Conservation (phyloP, 2,888 invertebrate species). For the Ennomos quercinarius region DNA sequence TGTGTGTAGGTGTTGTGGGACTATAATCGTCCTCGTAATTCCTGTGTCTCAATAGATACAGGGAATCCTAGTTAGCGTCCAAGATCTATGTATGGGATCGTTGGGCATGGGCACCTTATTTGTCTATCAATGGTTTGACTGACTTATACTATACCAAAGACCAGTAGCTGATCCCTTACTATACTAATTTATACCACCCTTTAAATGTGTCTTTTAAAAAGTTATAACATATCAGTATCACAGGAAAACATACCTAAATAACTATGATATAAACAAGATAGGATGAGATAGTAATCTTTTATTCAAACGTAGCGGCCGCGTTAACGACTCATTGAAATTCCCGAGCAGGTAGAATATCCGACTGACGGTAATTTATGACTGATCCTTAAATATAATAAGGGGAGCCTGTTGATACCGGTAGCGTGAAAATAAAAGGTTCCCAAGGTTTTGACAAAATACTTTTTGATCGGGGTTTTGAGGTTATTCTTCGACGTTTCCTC, state of each 20-base stretch:
- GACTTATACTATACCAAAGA: no score
- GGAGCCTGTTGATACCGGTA: constrained; percentile 3
- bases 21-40: no score
- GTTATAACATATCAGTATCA: constrained; percentile 11
- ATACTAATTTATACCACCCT: no score
- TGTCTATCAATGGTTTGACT: no score
- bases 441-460: no score
- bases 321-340: constrained; percentile 41
- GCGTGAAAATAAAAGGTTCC: not conserved
- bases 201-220: no score
- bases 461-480: not conserved
- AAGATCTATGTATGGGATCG: no score
- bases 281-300: constrained; percentile 39
- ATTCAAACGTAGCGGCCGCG: constrained; percentile 32
- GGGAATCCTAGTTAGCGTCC: no score
- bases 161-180: no score
- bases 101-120: no score
- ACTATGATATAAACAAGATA: constrained; percentile 38
- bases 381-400: constrained; percentile 14
- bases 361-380: constrained; percentile 7
- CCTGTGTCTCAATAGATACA: no score
- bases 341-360: constrained; percentile 10
- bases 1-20: no score
- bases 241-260: constrained; percentile 22
- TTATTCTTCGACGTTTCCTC: not conserved